Percentiles rank a stretch among this genome's conserved stretches.
Evolutionary conservation across 2,113 vertebrate genomes (phyloP).

Genomic region (Climacteris rufus): DNA sequence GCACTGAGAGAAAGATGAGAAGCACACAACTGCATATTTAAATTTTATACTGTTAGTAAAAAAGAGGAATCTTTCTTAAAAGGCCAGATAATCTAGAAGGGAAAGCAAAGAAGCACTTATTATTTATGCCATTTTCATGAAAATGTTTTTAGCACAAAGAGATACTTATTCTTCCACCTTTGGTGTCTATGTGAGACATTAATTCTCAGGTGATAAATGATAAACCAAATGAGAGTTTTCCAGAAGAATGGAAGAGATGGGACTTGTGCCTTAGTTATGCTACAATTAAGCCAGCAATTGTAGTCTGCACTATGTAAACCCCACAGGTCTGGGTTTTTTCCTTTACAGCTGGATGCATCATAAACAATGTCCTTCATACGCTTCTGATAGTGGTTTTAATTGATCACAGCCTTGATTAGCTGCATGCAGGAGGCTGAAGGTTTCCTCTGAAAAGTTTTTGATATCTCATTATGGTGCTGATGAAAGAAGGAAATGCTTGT

Average conservation of each 20-base stretch:
- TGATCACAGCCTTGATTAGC: neutral
- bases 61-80: neutral
- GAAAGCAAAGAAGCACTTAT: neutral
- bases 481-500: accelerated
- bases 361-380: accelerated
- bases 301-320: neutral
- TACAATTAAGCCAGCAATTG: neutral
- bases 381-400: neutral
- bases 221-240: neutral
- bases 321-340: neutral
- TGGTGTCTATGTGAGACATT: neutral
- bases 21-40: neutral
- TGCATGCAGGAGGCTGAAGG: neutral
- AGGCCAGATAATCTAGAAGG: neutral
- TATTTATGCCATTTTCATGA: neutral
- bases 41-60: neutral
- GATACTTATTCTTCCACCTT: neutral
- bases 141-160: neutral
- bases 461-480: neutral
- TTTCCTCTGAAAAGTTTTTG: neutral
- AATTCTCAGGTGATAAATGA: neutral
- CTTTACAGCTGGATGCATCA: neutral
- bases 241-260: neutral
- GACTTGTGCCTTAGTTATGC: neutral
- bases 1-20: neutral